These are phyloP conservation scores for Drosophila parthenogenetica DNA, from an alignment of 2,888 invertebrate species.

Conservation along the genomic window DNA sequence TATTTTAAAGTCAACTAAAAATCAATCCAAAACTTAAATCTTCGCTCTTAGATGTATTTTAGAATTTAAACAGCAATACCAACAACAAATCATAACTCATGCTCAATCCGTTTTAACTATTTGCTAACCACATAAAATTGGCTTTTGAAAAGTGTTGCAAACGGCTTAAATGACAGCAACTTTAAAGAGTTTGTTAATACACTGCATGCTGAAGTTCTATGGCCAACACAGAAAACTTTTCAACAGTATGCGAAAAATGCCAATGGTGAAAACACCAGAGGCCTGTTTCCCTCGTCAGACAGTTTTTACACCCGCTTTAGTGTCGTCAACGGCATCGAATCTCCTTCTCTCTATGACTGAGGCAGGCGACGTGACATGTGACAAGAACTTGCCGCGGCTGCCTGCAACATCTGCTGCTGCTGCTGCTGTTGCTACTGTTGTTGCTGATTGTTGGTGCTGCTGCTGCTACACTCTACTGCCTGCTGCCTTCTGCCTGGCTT, in stretches of 20 bases:
- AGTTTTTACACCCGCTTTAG: not conserved
- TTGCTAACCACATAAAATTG: not conserved
- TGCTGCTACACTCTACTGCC: constrained; percentile 42
- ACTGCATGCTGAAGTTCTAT: constrained; percentile 32
- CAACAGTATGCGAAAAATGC: constrained; percentile 48
- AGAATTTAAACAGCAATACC: too few species aligned
- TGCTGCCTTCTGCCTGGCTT: constrained; percentile 41
- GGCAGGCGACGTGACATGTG: constrained; percentile 76
- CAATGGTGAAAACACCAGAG: constrained; percentile 40
- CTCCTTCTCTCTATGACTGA: constrained; percentile 22
- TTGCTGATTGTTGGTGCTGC: constrained; percentile 23
- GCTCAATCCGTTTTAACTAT: not conserved
- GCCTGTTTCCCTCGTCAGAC: constrained; percentile 49
- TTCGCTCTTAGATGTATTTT: too few species aligned
- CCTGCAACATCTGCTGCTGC: constrained; percentile 68
- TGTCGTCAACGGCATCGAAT: constrained; percentile 2
- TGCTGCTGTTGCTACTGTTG: constrained; percentile 17
- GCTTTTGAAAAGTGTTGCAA: constrained; percentile 9
- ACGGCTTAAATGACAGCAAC: constrained; percentile 2
- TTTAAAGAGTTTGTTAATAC: constrained; percentile 45
- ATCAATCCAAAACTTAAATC: too few species aligned
- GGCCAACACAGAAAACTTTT: constrained; percentile 43
- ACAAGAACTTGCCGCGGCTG: constrained; percentile 77
- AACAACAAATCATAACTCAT: too few species aligned
- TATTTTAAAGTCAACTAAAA: too few species aligned